Evolutionary conservation across 2,888 invertebrate species (phyloP).

Genomic region (Matsumyia berberina): DNA sequence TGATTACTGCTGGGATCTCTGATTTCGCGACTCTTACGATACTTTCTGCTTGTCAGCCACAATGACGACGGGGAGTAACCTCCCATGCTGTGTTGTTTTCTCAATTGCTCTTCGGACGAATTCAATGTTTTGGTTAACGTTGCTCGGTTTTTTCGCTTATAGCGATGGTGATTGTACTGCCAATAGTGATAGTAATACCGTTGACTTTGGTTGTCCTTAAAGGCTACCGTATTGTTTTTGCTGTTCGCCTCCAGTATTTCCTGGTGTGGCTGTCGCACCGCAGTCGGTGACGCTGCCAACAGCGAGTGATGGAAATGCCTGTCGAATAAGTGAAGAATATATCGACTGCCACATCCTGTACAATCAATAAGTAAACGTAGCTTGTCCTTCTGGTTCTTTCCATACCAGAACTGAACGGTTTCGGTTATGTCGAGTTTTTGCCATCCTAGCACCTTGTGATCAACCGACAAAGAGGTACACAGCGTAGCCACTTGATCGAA

Average conservation of each 20-base stretch:
- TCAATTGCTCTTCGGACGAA: neutral
- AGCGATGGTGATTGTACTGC: slow-evolving; percentile 54
- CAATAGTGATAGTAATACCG: slow-evolving; percentile 52
- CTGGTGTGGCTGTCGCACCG: neutral
- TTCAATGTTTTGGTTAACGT: slow-evolving; percentile 13
- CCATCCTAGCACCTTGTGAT: slow-evolving; percentile 91
- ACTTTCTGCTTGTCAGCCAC: slow-evolving; percentile 25
- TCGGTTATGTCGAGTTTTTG: slow-evolving; percentile 93
- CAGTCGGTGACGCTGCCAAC: slow-evolving; percentile 8
- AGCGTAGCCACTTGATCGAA: slow-evolving; percentile 87
- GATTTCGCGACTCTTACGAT: slow-evolving; percentile 33
- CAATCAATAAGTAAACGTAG: slow-evolving; percentile 93
- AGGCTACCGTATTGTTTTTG: slow-evolving; percentile 6
- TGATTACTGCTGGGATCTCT: slow-evolving; percentile 1
- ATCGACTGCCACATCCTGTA: slow-evolving; percentile 91
- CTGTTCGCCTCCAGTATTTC: slow-evolving; percentile 16
- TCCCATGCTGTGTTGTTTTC: slow-evolving; percentile 4
- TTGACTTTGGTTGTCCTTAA: slow-evolving; percentile 18
- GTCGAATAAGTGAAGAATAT: slow-evolving; percentile 87
- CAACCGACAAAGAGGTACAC: slow-evolving; percentile 86
- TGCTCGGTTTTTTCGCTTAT: slow-evolving; percentile 63
- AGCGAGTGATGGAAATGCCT: slow-evolving; percentile 47
- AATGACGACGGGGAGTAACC: slow-evolving; percentile 11
- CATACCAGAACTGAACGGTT: slow-evolving; percentile 91
- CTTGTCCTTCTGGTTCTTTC: slow-evolving; percentile 85